Evolutionary conservation across 2,797 vertebrate genomes (phyloP), one percentile per base, ranked within the genome.

Genomic region (Cyclopterus lumpus): DNA sequence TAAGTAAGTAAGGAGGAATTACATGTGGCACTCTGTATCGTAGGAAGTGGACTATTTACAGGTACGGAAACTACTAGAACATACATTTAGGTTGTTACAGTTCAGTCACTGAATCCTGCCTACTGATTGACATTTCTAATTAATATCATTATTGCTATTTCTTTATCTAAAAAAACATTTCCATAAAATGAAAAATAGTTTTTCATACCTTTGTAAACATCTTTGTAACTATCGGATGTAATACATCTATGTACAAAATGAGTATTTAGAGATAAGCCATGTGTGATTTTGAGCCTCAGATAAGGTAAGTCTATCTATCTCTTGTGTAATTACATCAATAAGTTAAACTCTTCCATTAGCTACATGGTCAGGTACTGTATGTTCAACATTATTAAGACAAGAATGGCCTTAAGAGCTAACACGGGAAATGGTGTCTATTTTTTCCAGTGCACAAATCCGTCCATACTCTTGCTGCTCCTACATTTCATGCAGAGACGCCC

Each of bases 121-220:
- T 32, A 48, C 34, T 75, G 67, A 65, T 73, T 30, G 67, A 36
- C 55, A 80, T 69, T 82, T 85, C 40, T 28, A 83, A 66, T 71
- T 73, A 57, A 66, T 61, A 65, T 82, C 15, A 83, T 86, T 86
- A 82, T 90, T 86, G 71, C 83, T 79, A 57, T n/a, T 84, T 62
- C 77, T 85, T 77, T 59, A 75, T 90, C 77, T 82, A 87, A 88
- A 91, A 90, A 92, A 79, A 90, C 6, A 83, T 82, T 87, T 90
- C 54, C 68, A 75, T 67, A 78, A 84, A 91, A 88, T 26, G 44
- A 55, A 85, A 87, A 92, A 91, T 86, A 84, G 63, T 79, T 84
- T 88, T 64, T 89, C 67, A 83, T 79, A 84, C 76, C 49, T 83
- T 62, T 88, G 88, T 93, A 92, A 93, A 93, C 91, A 86, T 83